Base-by-base conservation (phyloP, 2,797 vertebrate genomes). In the Parauchenoglanis ngamensis region DNA sequence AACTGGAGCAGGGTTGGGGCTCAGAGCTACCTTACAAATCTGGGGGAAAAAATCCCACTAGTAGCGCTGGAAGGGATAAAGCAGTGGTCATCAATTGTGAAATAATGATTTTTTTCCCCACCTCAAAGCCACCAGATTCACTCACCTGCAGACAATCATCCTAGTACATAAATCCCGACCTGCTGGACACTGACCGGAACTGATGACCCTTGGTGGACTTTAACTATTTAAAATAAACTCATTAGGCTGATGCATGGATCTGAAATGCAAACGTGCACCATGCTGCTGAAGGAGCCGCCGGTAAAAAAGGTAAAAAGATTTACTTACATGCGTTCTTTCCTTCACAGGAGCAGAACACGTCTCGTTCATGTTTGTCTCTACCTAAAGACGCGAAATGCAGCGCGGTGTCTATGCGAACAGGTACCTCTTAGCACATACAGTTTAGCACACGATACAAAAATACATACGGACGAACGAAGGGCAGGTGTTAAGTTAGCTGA, bases 1-100 rank as follows among this genome's bases (percentile, higher is more conserved):
- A 91, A 86, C 88, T 84, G 52, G 54, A 89, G 78, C 25, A 70
- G 77, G 78, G 68, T 79, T 35, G 15, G 83, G 44, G 44, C 73
- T 77, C 84, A 28, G 13, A 86, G 76, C 84, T 44, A 73, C 67
- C 23, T 40, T 49, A 87, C 63, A 89, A 70, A 52, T 28, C 28
- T 25, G 54, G 63, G 13, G 19, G 3, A 10, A 44, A 57, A 40
- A 19, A 10, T 1, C 2, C 10, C 75, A 31, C 75, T 86, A 21
- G 28, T 56, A 25, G 49, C 46, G 19, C 0, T 59, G 6, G 7
- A 54, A 54, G 19, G 7, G 21, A 2, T 56, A 40, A 12, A 61
- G 57, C 59, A 4, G 4, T 8, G 54, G 35, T 15, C 35, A 40
- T 13, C 23, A 23, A 23, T 13, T 61, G 31, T 61, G 56, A 44